These are phyloP conservation scores for Drosophila asahinai DNA, from an alignment of 1,140 invertebrate genomes.

Conservation along the genomic window DNA sequence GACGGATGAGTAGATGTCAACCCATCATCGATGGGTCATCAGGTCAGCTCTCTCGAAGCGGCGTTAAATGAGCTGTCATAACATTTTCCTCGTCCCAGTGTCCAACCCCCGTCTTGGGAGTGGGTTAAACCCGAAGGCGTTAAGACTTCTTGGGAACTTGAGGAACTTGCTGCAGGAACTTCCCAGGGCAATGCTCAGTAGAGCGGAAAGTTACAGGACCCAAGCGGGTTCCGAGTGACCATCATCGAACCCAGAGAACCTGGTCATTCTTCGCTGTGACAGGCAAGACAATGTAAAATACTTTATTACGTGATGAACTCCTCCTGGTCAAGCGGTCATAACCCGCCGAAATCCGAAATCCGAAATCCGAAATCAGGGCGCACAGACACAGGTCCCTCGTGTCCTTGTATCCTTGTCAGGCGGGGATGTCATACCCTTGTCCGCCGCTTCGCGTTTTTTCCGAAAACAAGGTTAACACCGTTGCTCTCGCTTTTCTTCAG, in stretches of 20 bases:
- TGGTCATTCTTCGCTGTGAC: constrained; percentile 20
- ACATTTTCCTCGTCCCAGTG: constrained; percentile 34
- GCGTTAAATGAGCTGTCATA: constrained; percentile 79
- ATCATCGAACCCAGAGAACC: background rate
- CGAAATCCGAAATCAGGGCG: constrained; percentile 27
- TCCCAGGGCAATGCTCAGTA: constrained; percentile 52
- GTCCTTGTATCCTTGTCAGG: background rate
- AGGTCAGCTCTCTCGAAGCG: constrained; percentile 2
- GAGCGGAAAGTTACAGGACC: constrained; percentile 42
- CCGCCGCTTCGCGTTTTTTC: constrained; percentile 3
- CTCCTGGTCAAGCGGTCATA: constrained; percentile 34
- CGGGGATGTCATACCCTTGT: constrained; percentile 39
- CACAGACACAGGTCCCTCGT: constrained; percentile 15
- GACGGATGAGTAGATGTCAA: constrained; percentile 2
- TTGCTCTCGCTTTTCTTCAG: constrained; percentile 32
- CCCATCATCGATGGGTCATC: constrained; percentile 36
- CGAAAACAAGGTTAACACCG: constrained; percentile 33
- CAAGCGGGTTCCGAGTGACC: background rate
- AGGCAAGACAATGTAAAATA: constrained; percentile 52
- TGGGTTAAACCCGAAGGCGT: constrained; percentile 45
- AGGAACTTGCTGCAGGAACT: constrained; percentile 7
- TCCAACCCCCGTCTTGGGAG: constrained; percentile 22
- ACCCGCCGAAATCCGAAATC: constrained; percentile 45
- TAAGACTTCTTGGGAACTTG: constrained; percentile 38
- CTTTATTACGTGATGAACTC: constrained; percentile 50